Percentiles rank a stretch among this genome's conserved stretches.
These are phyloP conservation scores for Automeris io DNA, from an alignment of 2,888 invertebrate species.

Conservation along the genomic window DNA sequence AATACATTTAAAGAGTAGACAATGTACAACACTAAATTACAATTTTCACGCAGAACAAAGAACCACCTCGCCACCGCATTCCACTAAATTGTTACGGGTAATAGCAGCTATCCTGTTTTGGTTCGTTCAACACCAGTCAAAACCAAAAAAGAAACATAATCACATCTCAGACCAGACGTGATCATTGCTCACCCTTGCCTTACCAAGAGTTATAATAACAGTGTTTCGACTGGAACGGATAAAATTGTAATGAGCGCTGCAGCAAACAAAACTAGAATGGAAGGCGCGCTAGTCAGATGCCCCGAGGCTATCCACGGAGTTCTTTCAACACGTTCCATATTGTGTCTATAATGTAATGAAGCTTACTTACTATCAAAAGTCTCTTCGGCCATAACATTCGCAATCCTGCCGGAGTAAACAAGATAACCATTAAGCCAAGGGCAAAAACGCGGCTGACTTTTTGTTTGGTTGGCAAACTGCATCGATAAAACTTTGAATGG, in stretches of 20 bases:
- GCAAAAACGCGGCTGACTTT: slow-evolving; percentile 43
- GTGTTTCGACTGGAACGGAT: slow-evolving; percentile 55
- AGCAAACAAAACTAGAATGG: slow-evolving; percentile 10
- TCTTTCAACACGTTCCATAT: slow-evolving; percentile 71
- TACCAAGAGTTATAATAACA: slow-evolving; percentile 63
- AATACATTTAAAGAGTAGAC: too few relatives aligned
- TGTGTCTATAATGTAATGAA: slow-evolving; percentile 67
- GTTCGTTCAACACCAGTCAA: slow-evolving; percentile 34
- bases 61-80: slow-evolving; percentile 4
- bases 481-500: slow-evolving; percentile 38
- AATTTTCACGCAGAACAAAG: slow-evolving; percentile 5
- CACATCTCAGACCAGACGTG: slow-evolving; percentile 51
- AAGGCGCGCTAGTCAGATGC: slow-evolving; percentile 56
- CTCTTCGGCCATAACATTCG: slow-evolving; percentile 55
- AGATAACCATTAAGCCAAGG: slow-evolving; percentile 64
- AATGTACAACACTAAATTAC: not conserved
- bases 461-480: slow-evolving; percentile 40
- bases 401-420: slow-evolving; percentile 63
- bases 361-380: slow-evolving; percentile 54
- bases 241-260: slow-evolving; percentile 60
- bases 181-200: slow-evolving; percentile 64
- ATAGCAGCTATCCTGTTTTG: slow-evolving; percentile 29
- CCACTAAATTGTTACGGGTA: slow-evolving; percentile 22
- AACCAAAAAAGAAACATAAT: slow-evolving; percentile 52
- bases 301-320: slow-evolving; percentile 49